Evolutionary conservation across 2,113 vertebrate species (phyloP).

Genomic region (Coreoperca whiteheadi): DNA sequence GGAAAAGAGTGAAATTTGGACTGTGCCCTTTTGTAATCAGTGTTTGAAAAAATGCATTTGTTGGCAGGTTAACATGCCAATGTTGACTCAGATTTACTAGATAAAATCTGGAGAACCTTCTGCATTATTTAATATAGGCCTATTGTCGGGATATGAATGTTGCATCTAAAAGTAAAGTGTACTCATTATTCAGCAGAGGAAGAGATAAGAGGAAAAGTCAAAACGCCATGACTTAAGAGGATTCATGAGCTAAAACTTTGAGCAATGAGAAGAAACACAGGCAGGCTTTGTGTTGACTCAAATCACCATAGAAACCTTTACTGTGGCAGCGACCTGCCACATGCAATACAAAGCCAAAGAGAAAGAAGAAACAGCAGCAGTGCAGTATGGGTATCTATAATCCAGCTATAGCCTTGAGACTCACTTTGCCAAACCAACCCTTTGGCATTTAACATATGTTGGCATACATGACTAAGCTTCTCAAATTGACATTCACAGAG

Average conservation of each 20-base stretch:
- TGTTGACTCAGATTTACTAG: not conserved
- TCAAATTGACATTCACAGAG: constrained; percentile 43
- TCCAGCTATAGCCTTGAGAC: constrained; percentile 21
- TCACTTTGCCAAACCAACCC: constrained; percentile 38
- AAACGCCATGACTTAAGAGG: constrained; percentile 31
- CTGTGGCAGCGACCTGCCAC: constrained; percentile 45
- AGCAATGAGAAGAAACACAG: constrained; percentile 48
- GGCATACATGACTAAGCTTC: constrained; percentile 55
- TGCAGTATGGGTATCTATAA: constrained; percentile 30
- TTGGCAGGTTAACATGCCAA: not conserved
- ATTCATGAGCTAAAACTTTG: constrained; percentile 33
- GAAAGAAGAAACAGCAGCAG: constrained; percentile 49
- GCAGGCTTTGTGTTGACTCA: constrained; percentile 65
- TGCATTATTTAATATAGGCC: not conserved
- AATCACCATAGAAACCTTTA: constrained; percentile 71
- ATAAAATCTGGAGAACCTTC: constrained; percentile 21
- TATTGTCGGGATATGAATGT: not conserved
- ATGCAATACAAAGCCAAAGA: constrained; percentile 54
- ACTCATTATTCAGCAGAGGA: not conserved
- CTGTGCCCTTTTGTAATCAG: constrained; percentile 48
- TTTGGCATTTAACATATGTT: constrained; percentile 57
- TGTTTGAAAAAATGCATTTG: constrained; percentile 16
- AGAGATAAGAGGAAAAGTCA: constrained; percentile 38
- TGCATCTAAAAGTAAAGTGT: not conserved
- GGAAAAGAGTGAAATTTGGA: constrained; percentile 36